Percentiles rank a stretch among this genome's conserved stretches.
Conservation (phyloP, 2,113 vertebrate genomes). For the Urocolius indicus region DNA sequence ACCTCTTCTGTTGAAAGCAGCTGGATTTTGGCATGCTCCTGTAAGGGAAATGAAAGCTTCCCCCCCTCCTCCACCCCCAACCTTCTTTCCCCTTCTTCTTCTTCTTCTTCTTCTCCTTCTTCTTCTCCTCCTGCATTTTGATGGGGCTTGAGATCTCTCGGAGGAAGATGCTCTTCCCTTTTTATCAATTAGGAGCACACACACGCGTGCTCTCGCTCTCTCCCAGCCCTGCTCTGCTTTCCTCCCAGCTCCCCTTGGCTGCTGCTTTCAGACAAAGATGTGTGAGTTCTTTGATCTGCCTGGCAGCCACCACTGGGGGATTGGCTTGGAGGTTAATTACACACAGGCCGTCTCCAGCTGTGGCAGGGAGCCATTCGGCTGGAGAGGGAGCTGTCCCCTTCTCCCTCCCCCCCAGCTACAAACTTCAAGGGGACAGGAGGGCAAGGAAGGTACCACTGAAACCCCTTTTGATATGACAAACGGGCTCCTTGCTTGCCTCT, state of each 20-base stretch:
- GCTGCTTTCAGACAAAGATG: constrained; percentile 74
- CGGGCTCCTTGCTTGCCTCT: constrained; percentile 69
- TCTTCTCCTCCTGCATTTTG: constrained; percentile 55
- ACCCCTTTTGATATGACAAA: constrained; percentile 79
- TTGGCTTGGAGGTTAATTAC: constrained; percentile 78
- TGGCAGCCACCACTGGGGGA: constrained; percentile 74
- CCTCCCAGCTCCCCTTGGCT: constrained; percentile 57
- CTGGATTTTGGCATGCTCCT: neutral
- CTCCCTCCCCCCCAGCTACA: constrained; percentile 9
- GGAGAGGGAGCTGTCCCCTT: constrained; percentile 53
- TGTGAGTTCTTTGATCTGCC: constrained; percentile 77
- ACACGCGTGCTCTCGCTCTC: neutral
- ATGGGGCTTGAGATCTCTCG: constrained; percentile 58
- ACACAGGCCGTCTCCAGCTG: constrained; percentile 60
- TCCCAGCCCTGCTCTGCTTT: constrained; percentile 59
- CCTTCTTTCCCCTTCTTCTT: neutral
- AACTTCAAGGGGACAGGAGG: constrained; percentile 75
- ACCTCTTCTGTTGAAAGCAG: neutral
- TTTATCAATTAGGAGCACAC: constrained; percentile 72
- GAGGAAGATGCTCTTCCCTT: constrained; percentile 55
- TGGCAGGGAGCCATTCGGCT: constrained; percentile 58
- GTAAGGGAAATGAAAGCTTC: neutral
- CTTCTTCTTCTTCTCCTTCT: neutral
- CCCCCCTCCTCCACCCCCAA: too few species aligned
- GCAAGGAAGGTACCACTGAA: constrained; percentile 67